Evolutionary conservation across 1,140 invertebrate genomes (phyloP).

Genomic region (Idris sp.): DNA sequence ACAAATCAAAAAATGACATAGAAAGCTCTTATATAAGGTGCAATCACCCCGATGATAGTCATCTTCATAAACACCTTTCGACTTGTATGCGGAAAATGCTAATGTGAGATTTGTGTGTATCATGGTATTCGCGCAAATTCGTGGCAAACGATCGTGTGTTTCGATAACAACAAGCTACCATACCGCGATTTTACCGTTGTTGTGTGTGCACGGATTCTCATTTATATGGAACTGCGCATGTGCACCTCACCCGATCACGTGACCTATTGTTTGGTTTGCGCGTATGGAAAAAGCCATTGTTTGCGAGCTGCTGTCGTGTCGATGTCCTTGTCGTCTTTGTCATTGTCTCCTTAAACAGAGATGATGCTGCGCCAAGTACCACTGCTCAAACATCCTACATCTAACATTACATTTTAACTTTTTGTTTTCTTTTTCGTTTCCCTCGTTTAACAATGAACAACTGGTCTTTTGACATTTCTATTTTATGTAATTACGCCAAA

Average conservation of each 20-base stretch:
- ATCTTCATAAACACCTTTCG: slow-evolving; percentile 50
- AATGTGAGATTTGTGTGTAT: slow-evolving; percentile 43
- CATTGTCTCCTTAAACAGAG: slow-evolving; percentile 48
- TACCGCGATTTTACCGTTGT: slow-evolving; percentile 45
- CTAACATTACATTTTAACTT: slow-evolving; percentile 24
- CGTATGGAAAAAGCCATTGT: slow-evolving; percentile 49
- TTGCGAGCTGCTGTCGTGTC: slow-evolving; percentile 35
- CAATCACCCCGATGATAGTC: slow-evolving; percentile 44
- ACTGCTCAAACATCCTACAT: slow-evolving; percentile 37
- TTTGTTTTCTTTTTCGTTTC: background rate
- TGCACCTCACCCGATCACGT: slow-evolving; percentile 35
- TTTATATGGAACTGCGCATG: slow-evolving; percentile 49
- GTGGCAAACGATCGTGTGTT: slow-evolving; percentile 46
- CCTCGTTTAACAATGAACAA: slow-evolving; percentile 12
- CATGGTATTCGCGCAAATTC: slow-evolving; percentile 43
- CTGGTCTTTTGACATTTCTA: slow-evolving; percentile 34
- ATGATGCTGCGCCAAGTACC: slow-evolving; percentile 31
- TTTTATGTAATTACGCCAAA: slow-evolving; percentile 41
- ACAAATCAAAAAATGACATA: slow-evolving; percentile 9
- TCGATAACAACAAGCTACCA: slow-evolving; percentile 28
- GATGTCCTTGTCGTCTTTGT: slow-evolving; percentile 41
- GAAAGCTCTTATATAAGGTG: slow-evolving; percentile 32
- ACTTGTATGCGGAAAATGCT: slow-evolving; percentile 41
- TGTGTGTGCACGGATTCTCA: slow-evolving; percentile 42
- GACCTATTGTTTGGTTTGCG: slow-evolving; percentile 46